These are phyloP conservation scores for Mesocricetus auratus DNA, from an alignment of 2,113 vertebrate genomes.

Conservation along the genomic window DNA sequence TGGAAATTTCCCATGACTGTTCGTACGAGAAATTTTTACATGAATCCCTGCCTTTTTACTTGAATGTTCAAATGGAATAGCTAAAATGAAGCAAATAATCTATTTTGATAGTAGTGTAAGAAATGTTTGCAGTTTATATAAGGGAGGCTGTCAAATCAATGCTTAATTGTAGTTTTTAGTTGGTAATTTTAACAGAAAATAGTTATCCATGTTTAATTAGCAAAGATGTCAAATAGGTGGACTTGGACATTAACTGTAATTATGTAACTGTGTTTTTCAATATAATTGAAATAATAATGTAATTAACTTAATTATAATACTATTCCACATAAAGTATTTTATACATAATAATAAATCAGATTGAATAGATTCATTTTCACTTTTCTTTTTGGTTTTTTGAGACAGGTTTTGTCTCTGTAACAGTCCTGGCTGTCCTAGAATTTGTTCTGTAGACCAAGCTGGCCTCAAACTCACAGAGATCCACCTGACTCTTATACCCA, in stretches of 20 bases:
- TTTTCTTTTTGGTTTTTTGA: neutral
- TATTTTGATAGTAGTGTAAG: neutral
- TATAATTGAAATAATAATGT: neutral
- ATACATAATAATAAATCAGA: neutral
- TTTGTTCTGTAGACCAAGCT: too few relatives aligned
- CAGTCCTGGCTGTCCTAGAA: too few relatives aligned
- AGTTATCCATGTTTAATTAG: neutral
- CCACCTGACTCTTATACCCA: too few relatives aligned
- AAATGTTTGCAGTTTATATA: neutral
- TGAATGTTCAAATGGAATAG: neutral
- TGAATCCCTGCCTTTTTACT: neutral
- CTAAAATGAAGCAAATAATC: neutral
- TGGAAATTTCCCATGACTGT: neutral
- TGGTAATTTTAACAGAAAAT: neutral
- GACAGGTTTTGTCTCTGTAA: too few relatives aligned
- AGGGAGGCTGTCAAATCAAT: neutral
- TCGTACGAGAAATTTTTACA: neutral
- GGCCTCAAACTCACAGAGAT: too few relatives aligned
- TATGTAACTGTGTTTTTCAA: neutral
- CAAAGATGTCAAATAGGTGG: neutral
- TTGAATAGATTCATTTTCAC: neutral
- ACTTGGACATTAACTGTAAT: neutral
- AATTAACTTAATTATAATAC: neutral
- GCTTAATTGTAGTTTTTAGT: neutral
- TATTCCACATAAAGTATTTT: neutral